These are phyloP conservation scores for Cheilosia scutellata DNA, from an alignment of 2,888 invertebrate genomes.

Conservation along the genomic window DNA sequence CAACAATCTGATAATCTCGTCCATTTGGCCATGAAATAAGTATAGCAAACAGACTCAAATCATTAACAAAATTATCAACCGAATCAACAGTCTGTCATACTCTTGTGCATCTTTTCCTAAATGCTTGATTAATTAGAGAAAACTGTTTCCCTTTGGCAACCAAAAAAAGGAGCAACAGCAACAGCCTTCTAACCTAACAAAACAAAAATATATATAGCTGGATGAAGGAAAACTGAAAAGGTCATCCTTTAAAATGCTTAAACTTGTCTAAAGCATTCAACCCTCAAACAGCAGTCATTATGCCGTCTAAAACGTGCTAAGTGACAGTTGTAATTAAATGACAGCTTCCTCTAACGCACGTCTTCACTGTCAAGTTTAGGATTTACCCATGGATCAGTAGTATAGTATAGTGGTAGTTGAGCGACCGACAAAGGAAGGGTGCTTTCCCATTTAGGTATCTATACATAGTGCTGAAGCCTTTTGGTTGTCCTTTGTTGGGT, in stretches of 20 bases:
- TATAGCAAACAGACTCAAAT: constrained; percentile 7
- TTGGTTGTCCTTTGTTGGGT: neutral
- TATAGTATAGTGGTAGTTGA: constrained; percentile 9
- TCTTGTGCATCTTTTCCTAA: constrained; percentile 23
- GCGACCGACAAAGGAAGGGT: neutral
- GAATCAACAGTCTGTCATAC: constrained; percentile 39
- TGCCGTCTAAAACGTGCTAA: constrained; percentile 44
- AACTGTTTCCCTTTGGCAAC: constrained; percentile 3
- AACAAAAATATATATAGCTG: neutral
- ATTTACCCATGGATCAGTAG: constrained; percentile 4
- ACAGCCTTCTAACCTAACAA: constrained; percentile 14
- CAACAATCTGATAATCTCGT: neutral
- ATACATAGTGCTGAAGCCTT: constrained; percentile 1
- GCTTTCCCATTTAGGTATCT: neutral
- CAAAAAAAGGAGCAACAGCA: neutral
- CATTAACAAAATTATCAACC: constrained; percentile 38
- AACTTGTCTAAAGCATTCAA: constrained; percentile 11
- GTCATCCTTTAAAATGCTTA: constrained; percentile 29
- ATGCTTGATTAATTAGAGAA: constrained; percentile 46
- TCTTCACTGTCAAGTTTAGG: constrained; percentile 35
- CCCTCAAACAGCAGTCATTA: constrained; percentile 38
- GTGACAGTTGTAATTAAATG: constrained; percentile 54
- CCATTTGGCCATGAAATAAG: neutral
- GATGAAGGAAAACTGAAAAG: constrained; percentile 28
- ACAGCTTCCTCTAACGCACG: constrained; percentile 32